Evolutionary conservation across 1,140 invertebrate species (phyloP), one percentile per base, ranked within the genome.

Genomic region (Uloborus diversus): DNA sequence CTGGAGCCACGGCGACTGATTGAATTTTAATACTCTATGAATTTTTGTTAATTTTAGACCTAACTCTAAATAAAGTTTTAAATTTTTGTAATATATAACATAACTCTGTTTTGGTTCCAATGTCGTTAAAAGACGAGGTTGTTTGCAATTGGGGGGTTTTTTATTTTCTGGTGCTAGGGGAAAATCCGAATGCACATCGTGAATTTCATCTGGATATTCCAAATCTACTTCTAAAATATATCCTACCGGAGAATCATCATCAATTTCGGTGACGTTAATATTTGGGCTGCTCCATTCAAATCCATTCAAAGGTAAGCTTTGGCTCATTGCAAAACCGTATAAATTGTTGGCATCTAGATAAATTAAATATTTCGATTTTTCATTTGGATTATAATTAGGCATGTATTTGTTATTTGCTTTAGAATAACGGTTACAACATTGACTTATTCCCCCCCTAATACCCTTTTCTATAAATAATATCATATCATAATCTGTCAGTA

Each of bases 361-460:
- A 23, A 81, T 73, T 3, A 84, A 33, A 32, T 84, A 83, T 13
- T 23, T 82, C 2, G 25, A 51, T 65, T 32, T 23, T 68, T 84
- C 78, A 3, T 66, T 30, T 13, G 51, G 28, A 75, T 83, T 53
- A 75, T 81, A 83, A 65, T 81, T 47, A 49, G 17, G n/a, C 3
- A 82, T 37, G 64, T 84, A 78, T 57, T 75, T 76, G 53, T 85
- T 84, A 57, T 85, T 85, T 3, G 83, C 83, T 68, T 82, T 81
- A 17, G 49, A 66, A 82, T 84, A 80, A 79, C 81, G 47, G 30
- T 83, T 82, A n/a, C 61, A 49, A 17, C 69, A 35, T 49, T 81
- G 80, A 28, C 51, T 35, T n/a, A 85, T 81, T 23, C 83, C 82
- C 3, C 83, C 82, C 57, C 83, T 65, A 20, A 81, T 82, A 28